phyloP scores from a whole-genome alignment of 1,140 invertebrate species.

The Aphelenchoides avenae region DNA sequence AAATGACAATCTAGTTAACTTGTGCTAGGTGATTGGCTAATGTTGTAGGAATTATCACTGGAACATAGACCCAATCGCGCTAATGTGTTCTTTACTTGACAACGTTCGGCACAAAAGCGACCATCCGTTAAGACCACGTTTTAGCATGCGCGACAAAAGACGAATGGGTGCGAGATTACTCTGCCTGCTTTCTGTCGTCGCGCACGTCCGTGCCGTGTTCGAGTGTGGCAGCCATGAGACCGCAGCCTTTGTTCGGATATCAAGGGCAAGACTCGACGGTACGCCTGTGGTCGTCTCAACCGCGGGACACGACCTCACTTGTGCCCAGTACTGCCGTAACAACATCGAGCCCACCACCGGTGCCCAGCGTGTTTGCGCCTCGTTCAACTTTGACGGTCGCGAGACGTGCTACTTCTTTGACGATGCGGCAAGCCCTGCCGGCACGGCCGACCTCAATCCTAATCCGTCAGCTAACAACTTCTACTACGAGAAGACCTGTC shows the following conservation, averaged over 20 bases:
- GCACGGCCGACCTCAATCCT: slow-evolving; percentile 51
- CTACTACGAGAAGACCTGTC: slow-evolving; percentile 59
- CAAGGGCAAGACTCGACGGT: slow-evolving; percentile 54
- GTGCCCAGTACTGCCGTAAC: slow-evolving; percentile 58
- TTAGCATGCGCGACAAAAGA: no score
- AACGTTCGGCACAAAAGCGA: no score
- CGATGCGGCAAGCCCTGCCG: slow-evolving; percentile 53
- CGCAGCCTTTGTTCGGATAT: slow-evolving; percentile 56
- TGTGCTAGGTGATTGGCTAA: no score
- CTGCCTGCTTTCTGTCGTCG: background rate
- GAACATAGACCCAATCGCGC: no score
- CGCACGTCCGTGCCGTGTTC: slow-evolving; percentile 39
- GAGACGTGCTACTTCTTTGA: slow-evolving; percentile 60
- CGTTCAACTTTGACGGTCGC: slow-evolving; percentile 59
- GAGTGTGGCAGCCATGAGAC: slow-evolving; percentile 55
- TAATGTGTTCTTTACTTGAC: no score
- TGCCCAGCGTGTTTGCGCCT: slow-evolving; percentile 57
- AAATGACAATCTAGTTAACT: no score
- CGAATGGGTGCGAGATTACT: no score
- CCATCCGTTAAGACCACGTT: no score
- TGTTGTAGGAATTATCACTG: no score
- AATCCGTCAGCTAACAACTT: slow-evolving; percentile 59
- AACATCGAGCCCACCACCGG: slow-evolving; percentile 59
- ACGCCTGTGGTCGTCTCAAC: slow-evolving; percentile 58
- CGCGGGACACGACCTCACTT: slow-evolving; percentile 57